Percentiles rank a stretch among this genome's conserved stretches.
Conservation (phyloP, 2,113 vertebrate genomes). For the Octodon degus region DNA sequence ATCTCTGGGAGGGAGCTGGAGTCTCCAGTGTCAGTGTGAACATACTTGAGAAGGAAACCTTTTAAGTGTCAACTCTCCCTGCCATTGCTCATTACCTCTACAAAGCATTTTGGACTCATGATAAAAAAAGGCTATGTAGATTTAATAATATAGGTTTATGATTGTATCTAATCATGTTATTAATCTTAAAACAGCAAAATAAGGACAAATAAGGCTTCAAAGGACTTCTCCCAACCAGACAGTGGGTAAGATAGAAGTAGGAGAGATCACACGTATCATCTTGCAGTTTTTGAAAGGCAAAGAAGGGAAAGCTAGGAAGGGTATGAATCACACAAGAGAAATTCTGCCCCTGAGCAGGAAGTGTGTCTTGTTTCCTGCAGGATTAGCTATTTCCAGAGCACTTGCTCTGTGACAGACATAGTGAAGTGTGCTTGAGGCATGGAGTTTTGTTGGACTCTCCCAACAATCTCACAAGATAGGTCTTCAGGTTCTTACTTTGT, state of each 20-base stretch:
- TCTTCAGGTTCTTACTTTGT: constrained; percentile 7
- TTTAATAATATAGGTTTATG: background rate
- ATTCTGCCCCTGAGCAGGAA: background rate
- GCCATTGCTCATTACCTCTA: constrained; percentile 14
- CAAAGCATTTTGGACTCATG: constrained; percentile 6
- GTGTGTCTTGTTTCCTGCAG: background rate
- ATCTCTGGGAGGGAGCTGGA: background rate
- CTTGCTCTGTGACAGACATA: background rate
- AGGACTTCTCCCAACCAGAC: constrained; percentile 11
- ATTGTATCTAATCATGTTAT: constrained; percentile 9
- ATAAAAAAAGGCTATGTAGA: background rate
- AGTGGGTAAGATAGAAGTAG: background rate
- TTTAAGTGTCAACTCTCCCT: background rate
- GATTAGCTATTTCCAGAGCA: background rate
- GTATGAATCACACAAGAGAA: background rate
- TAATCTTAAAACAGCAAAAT: constrained; percentile 5
- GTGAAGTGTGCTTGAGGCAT: background rate
- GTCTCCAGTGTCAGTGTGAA: background rate
- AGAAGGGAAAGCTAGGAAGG: background rate
- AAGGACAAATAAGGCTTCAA: background rate
- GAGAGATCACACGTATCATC: constrained; percentile 35
- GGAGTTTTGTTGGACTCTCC: background rate
- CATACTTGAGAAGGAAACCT: background rate
- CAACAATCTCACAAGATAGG: background rate
- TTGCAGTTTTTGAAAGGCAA: background rate